Base-by-base conservation (phyloP, 2,797 vertebrate genomes). In the Crenichthys baileyi region DNA sequence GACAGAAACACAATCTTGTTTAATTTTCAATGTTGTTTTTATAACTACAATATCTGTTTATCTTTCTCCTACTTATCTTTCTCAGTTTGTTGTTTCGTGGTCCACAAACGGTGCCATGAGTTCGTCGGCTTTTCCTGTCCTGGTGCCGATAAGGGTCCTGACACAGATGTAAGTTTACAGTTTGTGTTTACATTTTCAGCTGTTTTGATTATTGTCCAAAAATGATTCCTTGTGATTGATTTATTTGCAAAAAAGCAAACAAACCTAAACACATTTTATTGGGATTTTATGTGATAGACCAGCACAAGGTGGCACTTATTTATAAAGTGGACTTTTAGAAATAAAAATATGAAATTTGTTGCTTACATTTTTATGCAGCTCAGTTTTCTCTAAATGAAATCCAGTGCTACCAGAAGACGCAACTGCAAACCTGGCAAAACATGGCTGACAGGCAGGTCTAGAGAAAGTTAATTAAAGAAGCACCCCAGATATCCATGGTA, bases 51-150 rank as follows among this genome's bases (percentile, higher is more conserved):
- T 70, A 31, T 63, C 24, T 63, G 76, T 71, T 79, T 74, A 73
- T 46, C 83, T 68, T 81, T 63, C 85, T 31, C 73, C 58, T 82
- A 31, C 81, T 61, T 79, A 74, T 80, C 60, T 76, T 61, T 74
- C 53, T 74, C 93, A 99, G 98, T 99, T 92, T 99, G 98, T 96
- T 98, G 97, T 93, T 99, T 99, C 87, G 98, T 99, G 95, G 98
- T 99, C 91, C 98, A 99, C 89, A 99, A 99, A 93, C 95, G 98
- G 72, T 99, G 98, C 96, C 98, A 99, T 96, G 98, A 99, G 91
- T 98, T 99, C 3, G 98, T 99, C 87, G 96, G 95, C 58, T 99
- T 99, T 93, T 97, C 96, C 48, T 99, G 98, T 85, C 98, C 98
- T 0, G 98, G 98, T 83, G 98, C 96, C 5, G 98, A 99, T 93